Base-by-base conservation (phyloP, 2,888 invertebrate species). In the Dynastes hyllus region DNA sequence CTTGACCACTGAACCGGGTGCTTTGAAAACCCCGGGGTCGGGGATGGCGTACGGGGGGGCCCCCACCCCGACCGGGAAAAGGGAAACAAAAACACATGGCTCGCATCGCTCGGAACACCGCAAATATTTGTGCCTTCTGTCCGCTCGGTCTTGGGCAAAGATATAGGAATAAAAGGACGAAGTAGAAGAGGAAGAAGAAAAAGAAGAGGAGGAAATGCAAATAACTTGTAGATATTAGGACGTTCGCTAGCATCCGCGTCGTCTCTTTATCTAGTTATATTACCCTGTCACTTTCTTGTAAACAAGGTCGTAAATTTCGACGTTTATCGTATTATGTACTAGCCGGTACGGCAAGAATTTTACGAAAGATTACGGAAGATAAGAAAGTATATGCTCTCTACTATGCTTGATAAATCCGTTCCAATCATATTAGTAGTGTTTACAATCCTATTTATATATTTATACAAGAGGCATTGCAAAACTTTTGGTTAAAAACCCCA, bases 51-150 rank as follows among this genome's bases (percentile, higher is more conserved):
- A 22, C 32, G 40, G 27, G 13, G 40, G 40, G 73, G 37, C 51
- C 51, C 27, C 53, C 8, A 8, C n/a, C 70, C 58, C 73, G 58
- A n/a, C 37, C 51, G n/a, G n/a, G 51, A 51, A 69, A 51, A 73
- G n/a, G 73, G 16, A 55, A 58, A 73, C 73, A 73, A 40, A 40
- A 73, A 16, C 73, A 73, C 58, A 73, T 58, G 73, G 58, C 73
- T 45, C 16, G 73, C 51, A 73, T 73, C 37, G 58, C 37, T 73
- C 58, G 55, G 73, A 73, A 73, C 73, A 73, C 73, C 73, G 73
- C 73, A 73, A 73, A 73, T 73, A 73, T 73, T 73, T 73, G 58
- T 58, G 73, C 73, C 73, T 73, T 73, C 73, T 58, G 58, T 58
- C 70, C 22, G 40, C 37, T 32, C 32, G 22, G 22, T 6, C 55